Conservation (phyloP, 2,113 vertebrate species). For the Neodontobutis hainanensis region DNA sequence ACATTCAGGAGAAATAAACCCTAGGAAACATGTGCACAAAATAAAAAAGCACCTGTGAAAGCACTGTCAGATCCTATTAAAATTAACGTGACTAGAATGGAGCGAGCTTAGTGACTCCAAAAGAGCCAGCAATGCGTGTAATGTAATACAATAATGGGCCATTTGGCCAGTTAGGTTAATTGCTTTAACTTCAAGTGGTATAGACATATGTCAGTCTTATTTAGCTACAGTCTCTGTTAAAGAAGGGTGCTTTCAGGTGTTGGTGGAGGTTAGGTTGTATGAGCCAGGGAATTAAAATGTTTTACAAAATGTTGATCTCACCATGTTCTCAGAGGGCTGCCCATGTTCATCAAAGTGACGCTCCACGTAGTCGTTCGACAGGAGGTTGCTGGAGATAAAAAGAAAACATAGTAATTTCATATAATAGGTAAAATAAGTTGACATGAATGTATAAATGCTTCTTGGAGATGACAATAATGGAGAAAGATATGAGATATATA, state of each 20-base stretch:
- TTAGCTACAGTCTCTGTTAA: not conserved
- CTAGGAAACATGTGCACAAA: not conserved
- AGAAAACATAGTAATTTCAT: not conserved
- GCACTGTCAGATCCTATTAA: constrained; percentile 7
- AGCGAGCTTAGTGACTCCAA: not conserved
- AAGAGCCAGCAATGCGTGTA: not conserved
- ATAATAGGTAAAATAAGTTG: not conserved
- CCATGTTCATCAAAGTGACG: constrained; percentile 82
- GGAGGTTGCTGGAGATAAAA: constrained; percentile 81
- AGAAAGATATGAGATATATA: no score
- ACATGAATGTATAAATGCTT: no score
- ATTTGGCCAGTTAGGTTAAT: constrained; percentile 8
- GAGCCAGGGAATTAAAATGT: not conserved
- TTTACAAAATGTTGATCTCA: constrained; percentile 61
- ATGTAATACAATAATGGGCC: constrained; percentile 5
- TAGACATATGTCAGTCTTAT: constrained; percentile 5
- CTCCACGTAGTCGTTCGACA: constrained; percentile 88
- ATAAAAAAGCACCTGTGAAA: not conserved
- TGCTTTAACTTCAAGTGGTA: constrained; percentile 4
- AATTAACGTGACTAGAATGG: not conserved
- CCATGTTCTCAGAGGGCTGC: constrained; percentile 77
- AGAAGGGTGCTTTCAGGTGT: not conserved
- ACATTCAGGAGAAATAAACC: not conserved
- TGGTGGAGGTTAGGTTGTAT: not conserved
- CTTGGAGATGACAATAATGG: no score